Conservation (phyloP, 2,113 vertebrate genomes). For the Silurus meridionalis region DNA sequence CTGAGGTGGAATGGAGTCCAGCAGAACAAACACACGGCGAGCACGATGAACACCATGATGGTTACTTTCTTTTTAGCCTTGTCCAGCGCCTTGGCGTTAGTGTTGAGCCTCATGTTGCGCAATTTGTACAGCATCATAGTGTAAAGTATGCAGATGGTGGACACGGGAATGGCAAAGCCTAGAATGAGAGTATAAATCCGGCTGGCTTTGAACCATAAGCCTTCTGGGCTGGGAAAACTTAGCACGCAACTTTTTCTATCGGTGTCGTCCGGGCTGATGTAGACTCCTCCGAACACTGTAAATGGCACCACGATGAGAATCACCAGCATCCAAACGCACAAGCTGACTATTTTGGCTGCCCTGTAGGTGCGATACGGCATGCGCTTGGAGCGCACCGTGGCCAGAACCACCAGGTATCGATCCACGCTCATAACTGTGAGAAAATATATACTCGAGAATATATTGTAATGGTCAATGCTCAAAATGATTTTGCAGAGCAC, state of each 20-base stretch:
- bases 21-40: constrained; percentile 87
- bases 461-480: constrained; percentile 87
- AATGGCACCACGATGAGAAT: constrained; percentile 84
- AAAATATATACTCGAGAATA: constrained; percentile 91
- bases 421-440: constrained; percentile 89
- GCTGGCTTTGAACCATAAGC: constrained; percentile 85
- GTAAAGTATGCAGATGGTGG: constrained; percentile 85
- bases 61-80: constrained; percentile 90
- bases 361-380: constrained; percentile 81
- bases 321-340: constrained; percentile 85
- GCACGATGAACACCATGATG: constrained; percentile 85
- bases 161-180: constrained; percentile 84
- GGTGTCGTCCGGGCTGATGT: constrained; percentile 66
- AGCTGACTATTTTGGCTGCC: constrained; percentile 79
- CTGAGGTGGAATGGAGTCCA: constrained; percentile 90
- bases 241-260: constrained; percentile 83
- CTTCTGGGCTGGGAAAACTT: constrained; percentile 83
- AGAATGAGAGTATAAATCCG: constrained; percentile 84
- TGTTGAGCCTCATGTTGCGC: constrained; percentile 81
- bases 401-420: constrained; percentile 83
- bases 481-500: constrained; percentile 86
- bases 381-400: constrained; percentile 79
- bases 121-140: constrained; percentile 84
- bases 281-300: constrained; percentile 81
- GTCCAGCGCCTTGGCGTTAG: constrained; percentile 84